Conservation (phyloP, 1,140 invertebrate species). For the Subanguina moxae region DNA sequence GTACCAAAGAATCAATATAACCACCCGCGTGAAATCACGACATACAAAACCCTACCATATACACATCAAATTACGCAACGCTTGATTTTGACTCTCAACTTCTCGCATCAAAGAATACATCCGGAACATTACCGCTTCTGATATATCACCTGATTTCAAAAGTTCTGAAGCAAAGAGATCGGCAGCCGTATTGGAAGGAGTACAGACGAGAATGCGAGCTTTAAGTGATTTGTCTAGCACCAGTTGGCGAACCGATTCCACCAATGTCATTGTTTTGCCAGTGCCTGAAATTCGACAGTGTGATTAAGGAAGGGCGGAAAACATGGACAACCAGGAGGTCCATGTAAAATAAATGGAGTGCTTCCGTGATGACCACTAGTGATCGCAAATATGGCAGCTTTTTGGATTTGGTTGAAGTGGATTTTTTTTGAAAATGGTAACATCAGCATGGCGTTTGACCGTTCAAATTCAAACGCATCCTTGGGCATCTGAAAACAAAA, state of each 20-base stretch:
- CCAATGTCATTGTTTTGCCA: conserved; percentile 33
- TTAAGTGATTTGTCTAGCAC: conserved; percentile 18
- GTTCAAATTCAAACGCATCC: too few species aligned
- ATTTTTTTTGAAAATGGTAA: too few species aligned
- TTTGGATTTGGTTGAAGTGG: conserved; percentile 24
- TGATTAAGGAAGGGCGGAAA: background rate
- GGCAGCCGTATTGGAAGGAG: conserved; percentile 34
- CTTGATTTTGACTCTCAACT: background rate
- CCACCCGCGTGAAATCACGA: too few species aligned
- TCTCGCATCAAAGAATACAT: background rate
- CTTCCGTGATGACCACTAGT: conserved; percentile 16
- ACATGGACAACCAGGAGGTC: conserved; percentile 24
- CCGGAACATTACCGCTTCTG: background rate
- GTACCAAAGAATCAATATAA: too few species aligned
- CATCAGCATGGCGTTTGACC: too few species aligned
- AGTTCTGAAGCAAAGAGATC: conserved; percentile 27
- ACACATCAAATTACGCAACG: too few species aligned
- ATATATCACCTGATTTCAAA: background rate
- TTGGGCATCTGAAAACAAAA: too few species aligned
- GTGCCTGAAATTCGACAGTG: conserved; percentile 19
- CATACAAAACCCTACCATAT: too few species aligned
- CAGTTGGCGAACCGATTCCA: conserved; percentile 25
- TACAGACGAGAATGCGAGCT: conserved; percentile 32
- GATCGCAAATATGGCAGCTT: conserved; percentile 27
- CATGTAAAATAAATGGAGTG: conserved; percentile 28